phyloP scores from a whole-genome alignment of 2,888 invertebrate genomes.

The Microdon myrmicae region DNA sequence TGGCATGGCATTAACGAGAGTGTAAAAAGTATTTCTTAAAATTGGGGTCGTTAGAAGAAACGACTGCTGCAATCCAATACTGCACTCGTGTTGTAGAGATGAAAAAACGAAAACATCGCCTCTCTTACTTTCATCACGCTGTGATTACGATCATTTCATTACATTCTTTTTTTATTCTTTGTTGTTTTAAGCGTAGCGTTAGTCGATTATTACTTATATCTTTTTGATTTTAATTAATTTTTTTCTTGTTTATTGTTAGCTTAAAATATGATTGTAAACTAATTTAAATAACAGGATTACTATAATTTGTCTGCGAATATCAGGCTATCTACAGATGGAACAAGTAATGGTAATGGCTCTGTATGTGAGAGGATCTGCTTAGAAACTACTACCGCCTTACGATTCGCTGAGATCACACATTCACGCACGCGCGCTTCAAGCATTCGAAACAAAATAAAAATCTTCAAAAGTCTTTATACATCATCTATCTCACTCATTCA shows the following conservation, averaged over 20 bases:
- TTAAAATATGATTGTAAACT: slow-evolving; percentile 33
- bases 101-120: too few relatives aligned
- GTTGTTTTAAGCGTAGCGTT: too few relatives aligned
- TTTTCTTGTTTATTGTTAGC: slow-evolving; percentile 27
- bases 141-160: too few relatives aligned
- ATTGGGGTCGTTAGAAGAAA: too few relatives aligned
- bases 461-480: slow-evolving; percentile 25
- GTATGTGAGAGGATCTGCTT: slow-evolving; percentile 15
- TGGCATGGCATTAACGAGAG: too few relatives aligned
- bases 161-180: too few relatives aligned
- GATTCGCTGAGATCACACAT: slow-evolving; percentile 5
- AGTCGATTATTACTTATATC: slow-evolving; percentile 17
- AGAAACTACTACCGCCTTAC: slow-evolving; percentile 2
- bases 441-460: slow-evolving; percentile 7
- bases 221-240: slow-evolving; percentile 25
- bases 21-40: too few relatives aligned
- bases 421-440: slow-evolving; percentile 6
- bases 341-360: slow-evolving; percentile 31
- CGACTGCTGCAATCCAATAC: too few relatives aligned
- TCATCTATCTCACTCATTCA: slow-evolving; percentile 46
- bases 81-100: too few relatives aligned
- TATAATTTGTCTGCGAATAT: slow-evolving; percentile 25
- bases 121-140: too few relatives aligned
- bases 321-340: slow-evolving; percentile 52
- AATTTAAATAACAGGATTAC: slow-evolving; percentile 40